These are phyloP conservation scores for Poecilia latipinna DNA, from an alignment of 2,113 vertebrate species.

Conservation along the genomic window DNA sequence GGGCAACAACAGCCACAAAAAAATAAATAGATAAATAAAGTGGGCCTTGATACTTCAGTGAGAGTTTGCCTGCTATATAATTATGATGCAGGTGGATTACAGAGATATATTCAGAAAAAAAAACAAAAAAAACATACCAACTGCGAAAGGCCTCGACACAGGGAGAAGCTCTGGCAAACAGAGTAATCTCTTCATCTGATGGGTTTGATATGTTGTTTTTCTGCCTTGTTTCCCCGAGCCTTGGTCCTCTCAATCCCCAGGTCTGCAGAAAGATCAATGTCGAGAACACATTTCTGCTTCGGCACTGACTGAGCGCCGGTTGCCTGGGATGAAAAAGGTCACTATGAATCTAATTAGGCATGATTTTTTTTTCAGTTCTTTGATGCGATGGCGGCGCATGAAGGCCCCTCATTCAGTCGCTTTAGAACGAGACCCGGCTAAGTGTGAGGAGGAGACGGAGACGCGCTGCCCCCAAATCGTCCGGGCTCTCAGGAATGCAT, in stretches of 20 bases:
- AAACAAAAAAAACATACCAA: slow-evolving; percentile 28
- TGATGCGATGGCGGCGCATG: slow-evolving; percentile 60
- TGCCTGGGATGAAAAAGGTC: slow-evolving; percentile 75
- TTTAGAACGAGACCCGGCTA: slow-evolving; percentile 56
- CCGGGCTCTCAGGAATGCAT: slow-evolving; percentile 49
- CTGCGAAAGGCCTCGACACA: slow-evolving; percentile 55
- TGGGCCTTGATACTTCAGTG: slow-evolving; percentile 40
- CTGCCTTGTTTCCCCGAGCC: slow-evolving; percentile 62
- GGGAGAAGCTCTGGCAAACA: slow-evolving; percentile 55
- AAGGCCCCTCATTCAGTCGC: slow-evolving; percentile 53
- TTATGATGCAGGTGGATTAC: slow-evolving; percentile 68
- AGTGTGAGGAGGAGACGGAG: slow-evolving; percentile 60
- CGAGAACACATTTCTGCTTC: slow-evolving; percentile 68
- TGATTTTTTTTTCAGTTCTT: slow-evolving; percentile 76
- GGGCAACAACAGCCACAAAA: slow-evolving; percentile 17
- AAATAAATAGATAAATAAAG: neutral
- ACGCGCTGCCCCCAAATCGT: slow-evolving; percentile 54
- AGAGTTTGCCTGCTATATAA: slow-evolving; percentile 53
- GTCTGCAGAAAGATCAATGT: slow-evolving; percentile 76
- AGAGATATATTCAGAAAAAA: slow-evolving; percentile 31
- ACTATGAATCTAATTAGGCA: slow-evolving; percentile 78
- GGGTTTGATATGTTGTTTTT: slow-evolving; percentile 76
- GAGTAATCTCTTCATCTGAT: slow-evolving; percentile 75
- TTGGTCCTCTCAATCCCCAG: slow-evolving; percentile 62
- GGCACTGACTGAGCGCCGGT: slow-evolving; percentile 59